Evolutionary conservation across 2,888 invertebrate species (phyloP).

Genomic region (Limnephilus marmoratus): DNA sequence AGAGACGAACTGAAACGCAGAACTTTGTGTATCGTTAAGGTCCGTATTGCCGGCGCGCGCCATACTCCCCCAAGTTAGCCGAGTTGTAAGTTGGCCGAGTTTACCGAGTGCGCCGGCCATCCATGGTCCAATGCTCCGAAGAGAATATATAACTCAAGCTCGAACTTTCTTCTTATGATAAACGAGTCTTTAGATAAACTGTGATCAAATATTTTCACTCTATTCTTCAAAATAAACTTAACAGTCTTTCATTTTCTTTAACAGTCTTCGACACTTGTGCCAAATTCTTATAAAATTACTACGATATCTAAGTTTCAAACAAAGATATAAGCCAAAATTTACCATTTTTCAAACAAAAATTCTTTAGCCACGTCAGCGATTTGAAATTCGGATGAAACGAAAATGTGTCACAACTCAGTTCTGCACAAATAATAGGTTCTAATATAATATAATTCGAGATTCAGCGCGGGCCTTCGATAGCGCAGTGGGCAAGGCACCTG

Average conservation of each 20-base stretch:
- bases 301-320: no score
- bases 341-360: no score
- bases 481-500: no score
- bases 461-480: no score
- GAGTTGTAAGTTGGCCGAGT: background rate
- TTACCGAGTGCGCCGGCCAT: background rate
- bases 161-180: background rate
- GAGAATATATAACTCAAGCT: background rate
- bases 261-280: background rate
- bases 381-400: no score
- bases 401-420: no score
- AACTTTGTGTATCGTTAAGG: slow-evolving; percentile 17
- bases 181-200: background rate
- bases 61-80: background rate
- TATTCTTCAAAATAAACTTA: background rate
- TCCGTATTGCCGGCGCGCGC: slow-evolving; percentile 4
- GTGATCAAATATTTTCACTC: background rate
- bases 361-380: no score
- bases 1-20: background rate
- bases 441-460: no score
- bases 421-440: no score
- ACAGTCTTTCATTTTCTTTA: background rate
- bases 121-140: background rate
- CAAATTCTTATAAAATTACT: background rate
- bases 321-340: no score